phyloP scores from a whole-genome alignment of 2,888 invertebrate species.

The Drymonia ruficornis region DNA sequence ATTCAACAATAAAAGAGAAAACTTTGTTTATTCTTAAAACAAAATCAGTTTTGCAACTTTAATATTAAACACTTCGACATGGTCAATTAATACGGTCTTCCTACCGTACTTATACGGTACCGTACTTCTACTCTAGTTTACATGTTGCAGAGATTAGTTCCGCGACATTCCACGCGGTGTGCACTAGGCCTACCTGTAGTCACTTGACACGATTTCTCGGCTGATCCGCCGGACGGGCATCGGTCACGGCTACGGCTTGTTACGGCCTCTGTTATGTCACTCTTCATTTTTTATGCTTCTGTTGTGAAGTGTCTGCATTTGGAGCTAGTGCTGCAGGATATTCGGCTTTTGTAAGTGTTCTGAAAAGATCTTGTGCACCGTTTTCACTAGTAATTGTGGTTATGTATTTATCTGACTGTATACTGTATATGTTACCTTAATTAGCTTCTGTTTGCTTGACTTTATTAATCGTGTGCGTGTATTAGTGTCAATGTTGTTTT shows the following conservation, averaged over 20 bases:
- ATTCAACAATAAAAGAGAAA: too few relatives aligned
- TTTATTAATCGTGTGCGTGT: too few relatives aligned
- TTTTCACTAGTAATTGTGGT: neutral
- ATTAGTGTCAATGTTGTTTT: too few relatives aligned
- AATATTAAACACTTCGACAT: too few relatives aligned
- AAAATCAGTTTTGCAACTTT: too few relatives aligned
- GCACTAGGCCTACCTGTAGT: conserved; percentile 24
- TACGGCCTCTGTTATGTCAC: conserved; percentile 39
- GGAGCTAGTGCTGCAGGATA: conserved; percentile 15
- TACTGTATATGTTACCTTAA: neutral
- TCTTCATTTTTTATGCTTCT: conserved; percentile 33
- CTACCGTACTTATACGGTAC: too few relatives aligned
- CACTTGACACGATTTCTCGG: conserved; percentile 40
- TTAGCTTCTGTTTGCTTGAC: too few relatives aligned
- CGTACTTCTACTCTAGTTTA: neutral
- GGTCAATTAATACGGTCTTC: too few relatives aligned
- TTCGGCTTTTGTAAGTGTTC: neutral
- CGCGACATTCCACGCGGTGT: conserved; percentile 15
- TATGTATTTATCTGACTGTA: neutral
- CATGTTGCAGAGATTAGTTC: neutral
- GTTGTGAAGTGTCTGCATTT: conserved; percentile 3
- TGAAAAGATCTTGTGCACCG: neutral
- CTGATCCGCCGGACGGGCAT: conserved; percentile 35
- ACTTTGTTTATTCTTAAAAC: too few relatives aligned
- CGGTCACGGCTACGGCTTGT: conserved; percentile 33